Base-by-base conservation (phyloP, 1,140 invertebrate genomes). In the Drosophila tristis region DNA sequence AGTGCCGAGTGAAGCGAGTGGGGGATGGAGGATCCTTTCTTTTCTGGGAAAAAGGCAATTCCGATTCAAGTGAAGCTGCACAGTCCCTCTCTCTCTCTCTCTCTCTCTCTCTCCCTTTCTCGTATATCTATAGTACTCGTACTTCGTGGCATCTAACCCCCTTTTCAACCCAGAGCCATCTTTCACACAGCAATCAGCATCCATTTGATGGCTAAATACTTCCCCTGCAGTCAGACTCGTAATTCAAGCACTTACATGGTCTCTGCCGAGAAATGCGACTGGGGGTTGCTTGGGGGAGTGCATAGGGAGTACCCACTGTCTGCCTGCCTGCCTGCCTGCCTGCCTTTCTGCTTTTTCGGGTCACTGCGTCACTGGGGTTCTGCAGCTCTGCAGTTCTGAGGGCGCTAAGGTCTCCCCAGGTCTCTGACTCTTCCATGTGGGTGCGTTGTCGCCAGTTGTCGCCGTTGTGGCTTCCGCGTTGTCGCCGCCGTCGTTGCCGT, bases 121-220 rank as follows among this genome's bases (percentile, higher is more conserved):
- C 29, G 7, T 8, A 2, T 3, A 7, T 35, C 4, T 13, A 13
- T 5, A 5, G 4, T 13, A 39, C 35, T 39, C 11, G 11, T 13
- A 5, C 35, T 13, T 39, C 1, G 11, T 5, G 11, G 11, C 35
- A 5, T 13, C 11, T 13, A 39, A 39, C 11, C 35, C 35, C 31
- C 0, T 39, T 0, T 39, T 39, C 35, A 13, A 2, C 11, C 35
- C 11, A 39, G 35, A 5, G 35, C 35, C 35, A 39, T 13, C 4
- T 39, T 48, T 68, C 43, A 23, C 25, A 42, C 8, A 25, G 78
- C 78, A 86, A 85, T 76, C 74, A 76, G 73, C 72, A 76, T 59
- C 23, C 56, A 66, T 80, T 80, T 86, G 68, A 57, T 26, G 53
- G 11, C 68, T 81, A 71, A 85, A 71, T 74, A 67, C 59, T 81